Evolutionary conservation across 2,888 invertebrate genomes (phyloP), one percentile per base, ranked within the genome.

Genomic region (Callyntrura sp.): DNA sequence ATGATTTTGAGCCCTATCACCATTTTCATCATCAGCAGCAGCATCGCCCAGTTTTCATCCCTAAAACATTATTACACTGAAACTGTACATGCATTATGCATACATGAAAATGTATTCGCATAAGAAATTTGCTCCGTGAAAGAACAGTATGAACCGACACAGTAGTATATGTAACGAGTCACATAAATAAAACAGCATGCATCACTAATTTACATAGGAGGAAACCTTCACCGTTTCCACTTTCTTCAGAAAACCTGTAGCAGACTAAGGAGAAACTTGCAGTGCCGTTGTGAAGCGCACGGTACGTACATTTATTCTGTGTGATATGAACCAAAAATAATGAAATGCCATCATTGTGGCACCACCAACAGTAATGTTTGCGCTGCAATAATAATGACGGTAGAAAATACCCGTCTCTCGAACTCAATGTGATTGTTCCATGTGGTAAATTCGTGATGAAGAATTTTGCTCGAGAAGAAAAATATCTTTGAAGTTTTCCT

Each of bases 141-240:
- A 35, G 6, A 6, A 35, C 3, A 35, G 35, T 6, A 35, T 51
- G 5, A 3, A 84, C 20, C 35, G 68, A 25, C 68, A 45, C 60
- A n/a, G n/a, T 14, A 57, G n/a, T n/a, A 57, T 17, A 57, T 35
- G n/a, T 43, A 17, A n/a, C 82, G 28, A 17, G 51, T 65, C 83
- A 28, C 84, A 65, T 85, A 76, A 65, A 85, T 85, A 78, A 85
- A 78, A 62, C 76, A 76, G 48, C 51, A 76, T 76, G 70, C 76
- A 85, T 73, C 85, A 76, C 76, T 85, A 85, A 76, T 76, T 85
- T 76, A 68, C 45, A 55, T 55, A 62, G 23, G 28, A n/a, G 28
- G 23, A 35, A 70, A 45, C 20, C 25, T 76, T 51, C 0, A n/a
- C 5, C 8, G 25, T 76, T 76, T 76, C 76, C 48, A 28, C 51